These are phyloP conservation scores for Euplagia quadripunctaria DNA, from an alignment of 2,888 invertebrate genomes.

Conservation along the genomic window DNA sequence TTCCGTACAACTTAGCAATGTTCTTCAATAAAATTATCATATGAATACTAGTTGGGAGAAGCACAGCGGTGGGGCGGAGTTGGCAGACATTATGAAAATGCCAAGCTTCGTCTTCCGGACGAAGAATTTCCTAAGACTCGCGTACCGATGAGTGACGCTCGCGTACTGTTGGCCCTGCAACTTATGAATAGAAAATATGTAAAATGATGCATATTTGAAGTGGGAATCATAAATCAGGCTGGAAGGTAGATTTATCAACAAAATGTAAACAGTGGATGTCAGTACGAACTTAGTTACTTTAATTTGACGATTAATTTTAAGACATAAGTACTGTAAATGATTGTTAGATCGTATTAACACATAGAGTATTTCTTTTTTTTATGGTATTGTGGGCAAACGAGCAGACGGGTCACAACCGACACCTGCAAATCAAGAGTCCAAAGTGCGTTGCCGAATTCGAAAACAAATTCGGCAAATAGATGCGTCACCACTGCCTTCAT, in stretches of 20 bases:
- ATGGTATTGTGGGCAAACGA: no score
- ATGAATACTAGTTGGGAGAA: constrained; percentile 71
- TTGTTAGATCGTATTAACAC: no score
- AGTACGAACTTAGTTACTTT: neutral
- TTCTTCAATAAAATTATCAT: constrained; percentile 80
- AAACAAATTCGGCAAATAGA: no score
- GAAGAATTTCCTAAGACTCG: constrained; percentile 81
- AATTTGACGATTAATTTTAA: neutral
- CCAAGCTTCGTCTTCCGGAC: constrained; percentile 78
- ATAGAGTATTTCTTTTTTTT: no score
- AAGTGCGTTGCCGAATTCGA: no score
- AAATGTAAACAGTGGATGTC: neutral
- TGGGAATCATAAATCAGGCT: constrained; percentile 27
- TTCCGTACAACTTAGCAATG: constrained; percentile 49
- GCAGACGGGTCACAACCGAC: no score
- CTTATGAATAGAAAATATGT: constrained; percentile 33
- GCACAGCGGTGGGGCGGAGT: constrained; percentile 45
- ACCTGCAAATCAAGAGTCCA: no score
- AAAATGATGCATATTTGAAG: constrained; percentile 40
- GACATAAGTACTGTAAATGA: no score
- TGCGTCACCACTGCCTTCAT: no score
- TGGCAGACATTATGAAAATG: constrained; percentile 82
- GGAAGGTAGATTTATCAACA: neutral
- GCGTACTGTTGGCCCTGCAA: constrained; percentile 11
- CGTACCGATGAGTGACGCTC: constrained; percentile 53